phyloP scores from a whole-genome alignment of 2,113 vertebrate species.

The Cyprinodon tularosa region DNA sequence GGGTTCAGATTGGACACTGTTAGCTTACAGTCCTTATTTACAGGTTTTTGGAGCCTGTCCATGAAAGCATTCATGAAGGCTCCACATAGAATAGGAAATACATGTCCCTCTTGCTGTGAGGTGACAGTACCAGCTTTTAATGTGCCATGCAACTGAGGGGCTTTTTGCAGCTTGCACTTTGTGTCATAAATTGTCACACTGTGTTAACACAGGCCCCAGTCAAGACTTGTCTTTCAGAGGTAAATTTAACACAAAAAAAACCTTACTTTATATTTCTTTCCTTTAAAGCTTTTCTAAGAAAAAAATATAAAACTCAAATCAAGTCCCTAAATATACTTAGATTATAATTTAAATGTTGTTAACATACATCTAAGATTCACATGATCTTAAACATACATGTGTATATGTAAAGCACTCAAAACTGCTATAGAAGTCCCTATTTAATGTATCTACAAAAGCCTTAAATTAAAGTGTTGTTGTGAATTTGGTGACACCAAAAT shows the following conservation, averaged over 20 bases:
- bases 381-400: no score
- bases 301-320: no score
- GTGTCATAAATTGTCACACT: slow-evolving; percentile 32
- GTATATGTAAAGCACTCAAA: background rate
- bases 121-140: slow-evolving; percentile 39
- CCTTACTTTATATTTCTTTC: slow-evolving; percentile 6
- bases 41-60: slow-evolving; percentile 54
- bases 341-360: background rate
- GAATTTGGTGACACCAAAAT: no score
- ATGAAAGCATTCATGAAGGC: slow-evolving; percentile 28
- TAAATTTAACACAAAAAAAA: slow-evolving; percentile 6
- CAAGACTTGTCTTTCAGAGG: slow-evolving; percentile 35
- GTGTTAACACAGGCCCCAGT: slow-evolving; percentile 21
- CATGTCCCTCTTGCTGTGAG: slow-evolving; percentile 19
- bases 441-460: no score
- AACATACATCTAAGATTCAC: no score
- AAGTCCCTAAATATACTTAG: background rate
- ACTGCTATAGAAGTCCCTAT: no score
- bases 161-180: slow-evolving; percentile 30
- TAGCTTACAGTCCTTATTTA: slow-evolving; percentile 29
- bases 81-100: slow-evolving; percentile 28
- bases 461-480: no score
- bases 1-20: slow-evolving; percentile 13
- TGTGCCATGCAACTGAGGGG: slow-evolving; percentile 41
- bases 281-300: background rate